Percentiles rank a stretch among this genome's conserved stretches.
These are phyloP conservation scores for Melanotus villosus DNA, from an alignment of 2,888 invertebrate species.

Conservation along the genomic window DNA sequence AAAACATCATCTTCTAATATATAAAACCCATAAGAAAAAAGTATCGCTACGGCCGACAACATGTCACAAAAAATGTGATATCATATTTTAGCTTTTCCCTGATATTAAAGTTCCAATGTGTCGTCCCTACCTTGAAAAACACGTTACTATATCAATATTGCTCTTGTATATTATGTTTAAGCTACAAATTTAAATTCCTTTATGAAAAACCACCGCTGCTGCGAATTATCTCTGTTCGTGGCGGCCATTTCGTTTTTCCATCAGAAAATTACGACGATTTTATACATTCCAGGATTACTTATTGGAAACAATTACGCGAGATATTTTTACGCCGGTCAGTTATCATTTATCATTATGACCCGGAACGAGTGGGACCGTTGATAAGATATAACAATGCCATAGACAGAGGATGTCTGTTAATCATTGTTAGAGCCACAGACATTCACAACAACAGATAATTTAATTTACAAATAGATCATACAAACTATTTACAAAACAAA, in stretches of 20 bases:
- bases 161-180: slow-evolving; percentile 36
- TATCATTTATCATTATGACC: slow-evolving; percentile 18
- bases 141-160: slow-evolving; percentile 49
- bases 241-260: neutral
- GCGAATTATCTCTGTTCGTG: neutral
- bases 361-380: slow-evolving; percentile 33
- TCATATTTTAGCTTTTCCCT: slow-evolving; percentile 52
- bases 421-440: slow-evolving; percentile 18
- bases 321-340: slow-evolving; percentile 6
- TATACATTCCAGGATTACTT: neutral
- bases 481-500: neutral
- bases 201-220: slow-evolving; percentile 7
- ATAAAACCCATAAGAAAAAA: slow-evolving; percentile 35
- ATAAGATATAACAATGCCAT: slow-evolving; percentile 36
- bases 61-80: slow-evolving; percentile 46
- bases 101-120: slow-evolving; percentile 54
- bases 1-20: slow-evolving; percentile 30
- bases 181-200: slow-evolving; percentile 27
- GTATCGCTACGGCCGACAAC: slow-evolving; percentile 37
- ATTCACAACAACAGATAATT: slow-evolving; percentile 29
- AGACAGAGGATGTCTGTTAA: slow-evolving; percentile 39
- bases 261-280: neutral
- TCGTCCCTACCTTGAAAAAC: slow-evolving; percentile 39
- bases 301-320: neutral
- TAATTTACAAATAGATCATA: slow-evolving; percentile 22